Evolutionary conservation across 1,140 invertebrate genomes (phyloP).

Genomic region (Cotesia typhae): DNA sequence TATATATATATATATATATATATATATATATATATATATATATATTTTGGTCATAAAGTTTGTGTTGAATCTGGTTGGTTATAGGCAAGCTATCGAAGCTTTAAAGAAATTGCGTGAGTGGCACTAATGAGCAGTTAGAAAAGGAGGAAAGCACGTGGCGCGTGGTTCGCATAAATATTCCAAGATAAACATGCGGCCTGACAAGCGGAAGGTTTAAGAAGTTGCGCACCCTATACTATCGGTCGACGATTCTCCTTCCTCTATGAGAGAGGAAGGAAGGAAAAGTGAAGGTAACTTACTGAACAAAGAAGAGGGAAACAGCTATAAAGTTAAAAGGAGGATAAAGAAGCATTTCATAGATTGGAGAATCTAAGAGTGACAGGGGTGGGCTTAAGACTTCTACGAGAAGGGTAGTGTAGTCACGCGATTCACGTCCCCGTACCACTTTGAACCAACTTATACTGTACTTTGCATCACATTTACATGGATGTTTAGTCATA

Average conservation of each 20-base stretch:
- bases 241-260: conserved; percentile 6
- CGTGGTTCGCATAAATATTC: conserved; percentile 51
- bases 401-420: conserved; percentile 35
- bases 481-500: conserved; percentile 38
- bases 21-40: no score
- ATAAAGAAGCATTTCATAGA: conserved; percentile 10
- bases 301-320: conserved; percentile 8
- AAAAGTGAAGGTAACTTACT: conserved; percentile 19
- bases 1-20: no score
- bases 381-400: conserved; percentile 32
- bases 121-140: conserved; percentile 40
- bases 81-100: conserved; percentile 22
- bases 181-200: conserved; percentile 45
- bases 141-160: conserved; percentile 28
- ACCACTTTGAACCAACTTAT: conserved; percentile 52
- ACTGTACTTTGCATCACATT: conserved; percentile 36
- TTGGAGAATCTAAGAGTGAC: conserved; percentile 33
- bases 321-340: conserved; percentile 20
- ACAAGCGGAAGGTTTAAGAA: conserved; percentile 42
- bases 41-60: background rate
- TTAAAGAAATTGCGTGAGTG: conserved; percentile 46
- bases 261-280: conserved; percentile 19
- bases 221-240: conserved; percentile 27
- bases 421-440: conserved; percentile 57
- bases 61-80: background rate